phyloP scores from a whole-genome alignment of 1,140 invertebrate species.

The Scaptodrosophila lebanonensis region DNA sequence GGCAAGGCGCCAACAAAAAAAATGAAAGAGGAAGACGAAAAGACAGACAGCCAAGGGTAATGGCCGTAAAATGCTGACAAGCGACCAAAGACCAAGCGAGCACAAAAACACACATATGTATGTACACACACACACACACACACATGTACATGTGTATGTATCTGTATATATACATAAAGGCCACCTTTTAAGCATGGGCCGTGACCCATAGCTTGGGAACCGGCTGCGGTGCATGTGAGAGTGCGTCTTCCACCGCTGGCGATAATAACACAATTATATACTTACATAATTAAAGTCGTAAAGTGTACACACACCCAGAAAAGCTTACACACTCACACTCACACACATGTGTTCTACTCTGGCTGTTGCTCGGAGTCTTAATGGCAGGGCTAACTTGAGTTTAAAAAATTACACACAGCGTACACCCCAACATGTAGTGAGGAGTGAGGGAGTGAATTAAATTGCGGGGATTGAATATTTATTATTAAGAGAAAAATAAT shows the following conservation, averaged over 20 bases:
- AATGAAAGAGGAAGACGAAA: conserved; percentile 20
- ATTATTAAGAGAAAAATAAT: too few relatives aligned
- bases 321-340: neutral
- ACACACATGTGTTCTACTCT: too few relatives aligned
- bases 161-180: neutral
- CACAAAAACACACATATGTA: conserved; percentile 21
- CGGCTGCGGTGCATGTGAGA: conserved; percentile 15
- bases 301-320: conserved; percentile 60
- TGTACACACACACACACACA: neutral
- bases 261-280: conserved; percentile 75
- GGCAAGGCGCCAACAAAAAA: conserved; percentile 9
- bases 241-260: conserved; percentile 50
- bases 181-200: neutral
- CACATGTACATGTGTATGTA: neutral
- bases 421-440: too few relatives aligned
- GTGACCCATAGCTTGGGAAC: conserved; percentile 8
- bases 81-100: conserved; percentile 39
- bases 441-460: too few relatives aligned
- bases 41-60: conserved; percentile 58
- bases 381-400: too few relatives aligned
- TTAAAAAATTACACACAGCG: too few relatives aligned
- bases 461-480: too few relatives aligned
- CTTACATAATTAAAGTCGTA: conserved; percentile 75
- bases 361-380: too few relatives aligned
- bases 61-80: conserved; percentile 67